Percentiles rank a stretch among this genome's conserved stretches.
These are phyloP conservation scores for Pyrocephalus nanus DNA, from an alignment of 2,797 vertebrate genomes.

Conservation along the genomic window DNA sequence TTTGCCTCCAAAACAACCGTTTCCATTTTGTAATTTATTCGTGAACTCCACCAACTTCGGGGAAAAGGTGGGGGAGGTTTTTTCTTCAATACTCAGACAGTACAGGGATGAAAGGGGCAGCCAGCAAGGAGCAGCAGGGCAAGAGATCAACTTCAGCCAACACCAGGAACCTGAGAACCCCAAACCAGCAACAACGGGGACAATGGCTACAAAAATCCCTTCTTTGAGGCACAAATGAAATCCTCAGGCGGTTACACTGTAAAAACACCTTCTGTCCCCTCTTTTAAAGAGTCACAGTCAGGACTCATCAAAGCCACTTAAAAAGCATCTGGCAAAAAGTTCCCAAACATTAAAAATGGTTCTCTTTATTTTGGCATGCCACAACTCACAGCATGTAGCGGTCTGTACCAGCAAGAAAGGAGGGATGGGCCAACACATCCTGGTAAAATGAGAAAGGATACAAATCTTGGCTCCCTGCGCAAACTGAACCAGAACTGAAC, in stretches of 20 bases:
- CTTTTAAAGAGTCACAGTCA: conserved; percentile 37
- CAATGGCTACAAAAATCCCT: background rate
- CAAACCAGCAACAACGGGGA: background rate
- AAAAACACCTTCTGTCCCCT: conserved; percentile 63
- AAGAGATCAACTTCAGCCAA: background rate
- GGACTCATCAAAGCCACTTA: conserved; percentile 55
- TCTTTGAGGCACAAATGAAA: background rate
- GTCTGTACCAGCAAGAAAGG: conserved; percentile 61
- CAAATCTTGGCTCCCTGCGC: conserved; percentile 31
- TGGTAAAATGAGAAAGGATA: conserved; percentile 66
- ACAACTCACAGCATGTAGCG: conserved; percentile 62
- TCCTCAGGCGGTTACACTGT: background rate
- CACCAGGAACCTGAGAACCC: background rate
- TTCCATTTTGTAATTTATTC: background rate
- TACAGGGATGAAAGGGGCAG: background rate
- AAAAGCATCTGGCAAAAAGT: conserved; percentile 65
- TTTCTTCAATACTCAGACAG: background rate
- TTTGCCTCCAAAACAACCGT: background rate
- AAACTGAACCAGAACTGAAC: conserved; percentile 69
- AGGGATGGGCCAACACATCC: conserved; percentile 68
- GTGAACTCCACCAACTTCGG: background rate
- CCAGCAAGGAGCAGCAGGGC: background rate
- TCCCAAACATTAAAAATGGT: conserved; percentile 63
- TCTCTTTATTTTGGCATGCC: conserved; percentile 63
- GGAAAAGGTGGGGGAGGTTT: background rate